Conservation (phyloP, 2,113 vertebrate genomes). For the Morone saxatilis region DNA sequence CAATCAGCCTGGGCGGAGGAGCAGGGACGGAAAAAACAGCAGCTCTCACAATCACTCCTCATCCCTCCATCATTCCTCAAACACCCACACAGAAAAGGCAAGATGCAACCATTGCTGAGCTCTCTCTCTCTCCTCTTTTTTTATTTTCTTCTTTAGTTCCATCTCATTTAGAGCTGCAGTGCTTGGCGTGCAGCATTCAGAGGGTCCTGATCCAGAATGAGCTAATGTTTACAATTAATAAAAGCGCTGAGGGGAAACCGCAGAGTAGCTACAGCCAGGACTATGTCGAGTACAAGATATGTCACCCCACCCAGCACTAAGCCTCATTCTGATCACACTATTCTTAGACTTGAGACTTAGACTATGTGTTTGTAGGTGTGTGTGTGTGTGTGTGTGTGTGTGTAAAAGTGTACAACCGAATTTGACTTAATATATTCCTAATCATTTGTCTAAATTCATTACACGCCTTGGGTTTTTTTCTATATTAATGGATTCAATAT, state of each 20-base stretch:
- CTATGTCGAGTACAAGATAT: conserved; percentile 52
- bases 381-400: conserved; percentile 9
- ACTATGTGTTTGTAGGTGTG: conserved; percentile 4
- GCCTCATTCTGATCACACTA: conserved; percentile 38
- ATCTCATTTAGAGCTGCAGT: conserved; percentile 45
- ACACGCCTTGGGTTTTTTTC: neutral
- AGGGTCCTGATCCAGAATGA: conserved; percentile 66
- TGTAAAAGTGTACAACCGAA: neutral
- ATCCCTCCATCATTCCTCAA: conserved; percentile 61
- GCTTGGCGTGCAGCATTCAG: conserved; percentile 48
- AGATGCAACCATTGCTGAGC: conserved; percentile 37
- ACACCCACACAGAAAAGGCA: conserved; percentile 65
- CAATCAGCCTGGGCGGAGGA: conserved; percentile 62
- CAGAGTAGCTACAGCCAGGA: conserved; percentile 59
- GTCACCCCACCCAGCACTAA: conserved; percentile 60
- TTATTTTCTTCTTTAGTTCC: conserved; percentile 16
- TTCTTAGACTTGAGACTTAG: conserved; percentile 16
- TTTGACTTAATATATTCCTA: neutral
- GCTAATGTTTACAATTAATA: conserved; percentile 76
- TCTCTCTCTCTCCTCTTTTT: neutral
- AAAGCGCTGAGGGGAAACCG: conserved; percentile 65
- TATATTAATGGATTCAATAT: conserved; percentile 2
- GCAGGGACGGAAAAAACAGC: conserved; percentile 71
- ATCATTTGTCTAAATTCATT: neutral
- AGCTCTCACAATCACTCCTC: conserved; percentile 46